Conservation (phyloP, 1,140 invertebrate species). For the Drosophila rufa region DNA sequence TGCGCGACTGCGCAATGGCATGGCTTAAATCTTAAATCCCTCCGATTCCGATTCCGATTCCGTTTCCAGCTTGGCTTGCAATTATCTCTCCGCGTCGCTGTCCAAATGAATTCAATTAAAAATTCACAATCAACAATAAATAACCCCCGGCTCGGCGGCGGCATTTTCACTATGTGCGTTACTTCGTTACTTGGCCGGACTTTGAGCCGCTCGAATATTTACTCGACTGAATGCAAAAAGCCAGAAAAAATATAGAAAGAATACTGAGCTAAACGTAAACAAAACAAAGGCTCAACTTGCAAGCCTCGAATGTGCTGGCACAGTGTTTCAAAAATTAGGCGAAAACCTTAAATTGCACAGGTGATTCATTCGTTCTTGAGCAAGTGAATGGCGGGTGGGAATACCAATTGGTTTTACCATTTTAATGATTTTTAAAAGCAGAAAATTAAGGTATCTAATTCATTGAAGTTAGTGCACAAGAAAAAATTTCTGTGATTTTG, state of each 20-base stretch:
- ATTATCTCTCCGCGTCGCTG: conserved; percentile 36
- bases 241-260: conserved; percentile 21
- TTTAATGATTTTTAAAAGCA: background rate
- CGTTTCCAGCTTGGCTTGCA: conserved; percentile 39
- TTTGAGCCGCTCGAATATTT: conserved; percentile 28
- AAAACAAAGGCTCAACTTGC: conserved; percentile 34
- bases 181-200: conserved; percentile 33
- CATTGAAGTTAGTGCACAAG: background rate
- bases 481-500: background rate
- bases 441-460: background rate
- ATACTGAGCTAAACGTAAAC: conserved; percentile 29
- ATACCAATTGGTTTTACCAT: background rate
- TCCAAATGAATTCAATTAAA: conserved; percentile 74
- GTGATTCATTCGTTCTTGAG: conserved; percentile 9
- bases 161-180: conserved; percentile 42
- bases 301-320: conserved; percentile 30
- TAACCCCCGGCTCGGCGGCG: conserved; percentile 51
- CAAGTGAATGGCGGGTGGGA: conserved; percentile 15
- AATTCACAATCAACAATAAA: conserved; percentile 71
- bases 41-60: conserved; percentile 22
- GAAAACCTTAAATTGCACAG: background rate
- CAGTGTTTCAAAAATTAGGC: conserved; percentile 33
- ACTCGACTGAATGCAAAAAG: conserved; percentile 46
- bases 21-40: conserved; percentile 1
- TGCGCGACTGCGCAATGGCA: conserved; percentile 21